Conservation (phyloP, 2,113 vertebrate genomes). For the Halcyon senegalensis region DNA sequence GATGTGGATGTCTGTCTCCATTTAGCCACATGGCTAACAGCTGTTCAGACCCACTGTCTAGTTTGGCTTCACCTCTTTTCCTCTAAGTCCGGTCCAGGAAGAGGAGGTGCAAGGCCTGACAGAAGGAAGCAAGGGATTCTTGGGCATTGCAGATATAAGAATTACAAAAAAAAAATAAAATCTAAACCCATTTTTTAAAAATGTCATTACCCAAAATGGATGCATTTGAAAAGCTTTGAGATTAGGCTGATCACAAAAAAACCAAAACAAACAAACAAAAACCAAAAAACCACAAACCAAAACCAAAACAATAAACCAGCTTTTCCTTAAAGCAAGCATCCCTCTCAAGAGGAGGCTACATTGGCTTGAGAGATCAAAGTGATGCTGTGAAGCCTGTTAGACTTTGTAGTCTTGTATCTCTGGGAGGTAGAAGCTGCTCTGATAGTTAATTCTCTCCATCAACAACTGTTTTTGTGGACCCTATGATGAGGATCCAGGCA, state of each 20-base stretch:
- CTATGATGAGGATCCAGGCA: neutral
- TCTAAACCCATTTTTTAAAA: too few species aligned
- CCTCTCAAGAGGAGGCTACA: neutral
- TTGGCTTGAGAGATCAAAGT: neutral
- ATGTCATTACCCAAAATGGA: too few species aligned
- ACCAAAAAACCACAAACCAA: too few species aligned
- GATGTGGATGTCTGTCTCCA: too few species aligned
- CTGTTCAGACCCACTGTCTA: neutral
- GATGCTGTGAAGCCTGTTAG: neutral
- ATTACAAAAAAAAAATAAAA: neutral
- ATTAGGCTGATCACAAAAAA: neutral
- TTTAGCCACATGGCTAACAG: neutral
- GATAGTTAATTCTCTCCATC: neutral
- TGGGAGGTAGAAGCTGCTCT: neutral
- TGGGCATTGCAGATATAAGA: neutral
- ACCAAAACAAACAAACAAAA: too few species aligned
- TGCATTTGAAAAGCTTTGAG: neutral
- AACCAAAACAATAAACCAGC: too few species aligned
- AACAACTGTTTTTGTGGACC: neutral
- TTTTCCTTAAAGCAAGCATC: neutral
- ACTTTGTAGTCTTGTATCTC: neutral
- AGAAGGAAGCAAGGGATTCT: neutral
- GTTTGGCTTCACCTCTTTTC: neutral
- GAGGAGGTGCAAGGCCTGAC: neutral
- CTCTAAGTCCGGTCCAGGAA: neutral